Evolutionary conservation across 2,113 vertebrate species (phyloP), one percentile per base, ranked within the genome.

Genomic region (Suricata suricatta): DNA sequence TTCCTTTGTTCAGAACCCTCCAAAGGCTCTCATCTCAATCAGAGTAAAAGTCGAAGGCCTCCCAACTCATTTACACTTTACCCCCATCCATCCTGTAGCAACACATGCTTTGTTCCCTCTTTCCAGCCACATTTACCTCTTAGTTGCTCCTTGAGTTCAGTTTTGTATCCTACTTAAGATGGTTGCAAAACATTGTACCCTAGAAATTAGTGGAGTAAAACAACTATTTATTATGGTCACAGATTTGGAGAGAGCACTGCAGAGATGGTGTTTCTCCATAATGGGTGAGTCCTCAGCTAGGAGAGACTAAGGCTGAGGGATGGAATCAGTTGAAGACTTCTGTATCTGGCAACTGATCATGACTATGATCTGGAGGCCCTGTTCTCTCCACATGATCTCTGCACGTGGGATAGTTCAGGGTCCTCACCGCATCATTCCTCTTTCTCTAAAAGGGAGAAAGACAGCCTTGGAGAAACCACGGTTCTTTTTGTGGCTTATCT

Each of bases 51-150:
- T 19, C 27, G 79, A 38, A 63, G 33, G 3, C 64, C 16, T 90
- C 25, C 44, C 92, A 44, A 57, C 3, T 4, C 23, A 2, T 47
- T 88, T 41, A 77, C 2, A 57, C 4, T 88, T 57, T 60, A 38
- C 7, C 0, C 15, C 0, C 5, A 23, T 1, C 14, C 8, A 25
- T 54, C 29, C 27, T 60, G 1, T 72, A 38, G 6, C 19, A 85
- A 44, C 12, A 8, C 15, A 3, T 3, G 60, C 12, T 66, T 12
- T 52, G 7, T 72, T 11, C 1, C 33, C 7, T 68, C 6, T 35
- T 15, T 15, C 52, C 3, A 77, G 6, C 7, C 27, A 83, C 4
- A 52, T 14, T n/a, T 27, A 50, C 3, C 11, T 60, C n/a, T 72
- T 31, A 8, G 7, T 35, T 35, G 41, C n/a, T 90, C 23, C 3